Evolutionary conservation across 2,797 vertebrate genomes (phyloP).

Genomic region (Psittacula echo): DNA sequence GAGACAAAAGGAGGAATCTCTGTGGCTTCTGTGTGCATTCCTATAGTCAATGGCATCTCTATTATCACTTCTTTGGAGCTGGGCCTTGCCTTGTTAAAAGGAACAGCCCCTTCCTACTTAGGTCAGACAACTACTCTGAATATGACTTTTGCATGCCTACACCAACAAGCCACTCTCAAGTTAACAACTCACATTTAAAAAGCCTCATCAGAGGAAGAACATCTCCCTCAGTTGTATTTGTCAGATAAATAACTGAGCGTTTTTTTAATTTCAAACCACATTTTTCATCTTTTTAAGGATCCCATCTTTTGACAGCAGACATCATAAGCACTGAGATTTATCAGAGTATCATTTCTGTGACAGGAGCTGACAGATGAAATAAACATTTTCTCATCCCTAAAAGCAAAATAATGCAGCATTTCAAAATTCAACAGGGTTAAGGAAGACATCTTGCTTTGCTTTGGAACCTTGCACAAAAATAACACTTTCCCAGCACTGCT

Average conservation of each 20-base stretch:
- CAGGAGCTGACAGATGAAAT: neutral
- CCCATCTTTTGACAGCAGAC: neutral
- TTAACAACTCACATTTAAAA: neutral
- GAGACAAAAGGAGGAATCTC: slow-evolving; percentile 51
- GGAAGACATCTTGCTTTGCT: neutral
- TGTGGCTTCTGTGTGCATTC: slow-evolving; percentile 36
- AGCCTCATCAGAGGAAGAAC: neutral
- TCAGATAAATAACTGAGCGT: neutral
- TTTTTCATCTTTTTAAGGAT: neutral
- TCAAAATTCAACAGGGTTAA: neutral
- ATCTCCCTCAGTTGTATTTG: neutral
- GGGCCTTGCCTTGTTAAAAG: slow-evolving; percentile 46
- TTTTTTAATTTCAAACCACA: neutral
- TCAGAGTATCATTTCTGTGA: neutral
- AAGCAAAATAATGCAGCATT: neutral
- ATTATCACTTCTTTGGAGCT: slow-evolving; percentile 66
- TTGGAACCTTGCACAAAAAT: neutral
- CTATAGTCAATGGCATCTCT: slow-evolving; percentile 63
- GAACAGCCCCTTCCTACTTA: slow-evolving; percentile 48
- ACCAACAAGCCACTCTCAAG: slow-evolving; percentile 4
- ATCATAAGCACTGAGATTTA: neutral
- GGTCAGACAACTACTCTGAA: neutral
- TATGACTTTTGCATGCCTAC: neutral
- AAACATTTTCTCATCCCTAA: neutral
- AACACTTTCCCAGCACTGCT: neutral